phyloP scores from a whole-genome alignment of 2,888 invertebrate genomes.

The Sylvicola fuscatus region DNA sequence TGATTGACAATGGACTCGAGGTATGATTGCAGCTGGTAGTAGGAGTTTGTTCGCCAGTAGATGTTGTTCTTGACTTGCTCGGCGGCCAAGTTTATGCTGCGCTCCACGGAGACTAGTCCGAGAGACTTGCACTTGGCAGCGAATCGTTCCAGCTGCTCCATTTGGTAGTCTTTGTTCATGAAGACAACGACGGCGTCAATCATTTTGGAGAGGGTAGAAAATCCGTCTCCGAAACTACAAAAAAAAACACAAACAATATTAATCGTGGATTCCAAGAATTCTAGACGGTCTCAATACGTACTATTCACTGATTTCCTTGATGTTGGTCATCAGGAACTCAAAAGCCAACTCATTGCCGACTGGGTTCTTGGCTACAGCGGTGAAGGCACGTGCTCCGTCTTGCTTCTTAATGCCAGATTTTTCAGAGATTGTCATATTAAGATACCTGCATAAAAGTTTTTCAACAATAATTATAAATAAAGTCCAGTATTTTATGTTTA shows the following conservation, averaged over 20 bases:
- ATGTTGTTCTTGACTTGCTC: slow-evolving; percentile 25
- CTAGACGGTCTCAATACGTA: slow-evolving; percentile 12
- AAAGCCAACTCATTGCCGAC: slow-evolving; percentile 38
- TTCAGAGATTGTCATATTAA: slow-evolving; percentile 28
- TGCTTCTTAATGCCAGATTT: slow-evolving; percentile 36
- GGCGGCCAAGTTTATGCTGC: slow-evolving; percentile 20
- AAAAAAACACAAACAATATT: slow-evolving; percentile 1
- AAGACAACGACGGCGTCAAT: slow-evolving; percentile 28
- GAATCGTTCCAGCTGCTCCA: slow-evolving; percentile 19
- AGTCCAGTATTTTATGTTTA: slow-evolving; percentile 3
- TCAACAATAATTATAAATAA: not conserved
- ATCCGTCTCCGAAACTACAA: slow-evolving; percentile 31
- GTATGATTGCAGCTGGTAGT: slow-evolving; percentile 19
- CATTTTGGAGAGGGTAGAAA: slow-evolving; percentile 31
- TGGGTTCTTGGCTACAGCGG: slow-evolving; percentile 33
- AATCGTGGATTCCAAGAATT: not conserved
- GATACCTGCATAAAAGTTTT: slow-evolving; percentile 24
- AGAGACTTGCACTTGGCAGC: slow-evolving; percentile 17
- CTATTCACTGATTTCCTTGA: slow-evolving; percentile 24
- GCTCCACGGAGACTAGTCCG: slow-evolving; percentile 18
- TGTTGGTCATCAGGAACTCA: slow-evolving; percentile 28
- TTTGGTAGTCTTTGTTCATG: slow-evolving; percentile 30
- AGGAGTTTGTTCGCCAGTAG: slow-evolving; percentile 22
- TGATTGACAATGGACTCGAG: slow-evolving; percentile 11
- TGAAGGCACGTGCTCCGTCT: slow-evolving; percentile 35